phyloP scores from a whole-genome alignment of 2,113 vertebrate genomes.

The Sitta europaea region DNA sequence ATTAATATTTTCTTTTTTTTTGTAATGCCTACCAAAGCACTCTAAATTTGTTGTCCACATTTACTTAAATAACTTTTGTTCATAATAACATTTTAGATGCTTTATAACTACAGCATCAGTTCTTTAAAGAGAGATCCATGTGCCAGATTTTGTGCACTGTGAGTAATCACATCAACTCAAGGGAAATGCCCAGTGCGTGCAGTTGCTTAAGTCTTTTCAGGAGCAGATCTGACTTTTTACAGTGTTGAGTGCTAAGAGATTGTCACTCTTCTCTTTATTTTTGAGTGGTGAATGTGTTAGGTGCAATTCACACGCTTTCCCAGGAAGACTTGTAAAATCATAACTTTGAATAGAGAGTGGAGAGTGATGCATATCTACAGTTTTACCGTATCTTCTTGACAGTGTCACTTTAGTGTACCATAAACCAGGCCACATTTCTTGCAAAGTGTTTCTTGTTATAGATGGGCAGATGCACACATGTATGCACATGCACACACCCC shows the following conservation, averaged over 20 bases:
- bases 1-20: background rate
- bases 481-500: accelerated
- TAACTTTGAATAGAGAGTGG: background rate
- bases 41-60: background rate
- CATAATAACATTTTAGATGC: background rate
- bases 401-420: accelerated
- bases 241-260: background rate
- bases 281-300: background rate
- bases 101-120: background rate
- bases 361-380: background rate
- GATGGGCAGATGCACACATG: background rate
- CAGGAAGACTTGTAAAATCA: background rate
- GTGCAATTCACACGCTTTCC: background rate
- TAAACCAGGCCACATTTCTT: background rate
- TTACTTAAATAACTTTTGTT: background rate
- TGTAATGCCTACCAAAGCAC: background rate
- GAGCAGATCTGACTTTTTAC: background rate
- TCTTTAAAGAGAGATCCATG: background rate
- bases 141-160: background rate
- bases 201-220: background rate
- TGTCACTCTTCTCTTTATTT: background rate
- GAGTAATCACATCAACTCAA: background rate
- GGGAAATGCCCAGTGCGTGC: background rate
- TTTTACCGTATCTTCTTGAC: background rate
- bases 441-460: background rate